phyloP scores from a whole-genome alignment of 2,888 invertebrate genomes.

The Bimastos eiseni region DNA sequence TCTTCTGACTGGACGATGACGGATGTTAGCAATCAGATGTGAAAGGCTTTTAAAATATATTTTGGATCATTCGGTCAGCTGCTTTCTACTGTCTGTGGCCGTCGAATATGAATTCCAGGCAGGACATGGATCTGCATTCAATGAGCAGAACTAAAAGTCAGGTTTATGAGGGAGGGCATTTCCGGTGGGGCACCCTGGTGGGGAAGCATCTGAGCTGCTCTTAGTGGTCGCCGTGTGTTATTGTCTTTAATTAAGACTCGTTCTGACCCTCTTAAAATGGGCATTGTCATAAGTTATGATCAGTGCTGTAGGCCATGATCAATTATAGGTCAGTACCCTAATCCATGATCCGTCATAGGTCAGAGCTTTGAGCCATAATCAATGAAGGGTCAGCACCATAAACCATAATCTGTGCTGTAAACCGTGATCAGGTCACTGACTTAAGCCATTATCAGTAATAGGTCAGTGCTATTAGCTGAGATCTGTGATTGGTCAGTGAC shows the following conservation, averaged over 20 bases:
- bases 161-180: neutral
- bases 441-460: too few species aligned
- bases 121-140: neutral
- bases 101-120: neutral
- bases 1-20: neutral
- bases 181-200: neutral
- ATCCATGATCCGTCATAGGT: too few species aligned
- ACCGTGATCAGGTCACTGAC: too few species aligned
- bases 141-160: neutral
- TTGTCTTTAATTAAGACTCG: neutral
- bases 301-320: neutral
- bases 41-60: neutral
- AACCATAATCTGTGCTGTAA: too few species aligned
- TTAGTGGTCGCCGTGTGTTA: neutral
- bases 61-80: neutral
- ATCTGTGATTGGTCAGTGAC: too few species aligned
- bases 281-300: neutral
- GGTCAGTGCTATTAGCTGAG: too few species aligned
- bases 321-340: neutral
- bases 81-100: neutral
- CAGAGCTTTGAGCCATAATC: neutral
- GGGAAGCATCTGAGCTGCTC: neutral
- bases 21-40: neutral
- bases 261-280: neutral
- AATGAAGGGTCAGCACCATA: neutral